Percentiles rank a stretch among this genome's conserved stretches.
phyloP scores from a whole-genome alignment of 2,797 vertebrate genomes.

The Macroramphosus scolopax region DNA sequence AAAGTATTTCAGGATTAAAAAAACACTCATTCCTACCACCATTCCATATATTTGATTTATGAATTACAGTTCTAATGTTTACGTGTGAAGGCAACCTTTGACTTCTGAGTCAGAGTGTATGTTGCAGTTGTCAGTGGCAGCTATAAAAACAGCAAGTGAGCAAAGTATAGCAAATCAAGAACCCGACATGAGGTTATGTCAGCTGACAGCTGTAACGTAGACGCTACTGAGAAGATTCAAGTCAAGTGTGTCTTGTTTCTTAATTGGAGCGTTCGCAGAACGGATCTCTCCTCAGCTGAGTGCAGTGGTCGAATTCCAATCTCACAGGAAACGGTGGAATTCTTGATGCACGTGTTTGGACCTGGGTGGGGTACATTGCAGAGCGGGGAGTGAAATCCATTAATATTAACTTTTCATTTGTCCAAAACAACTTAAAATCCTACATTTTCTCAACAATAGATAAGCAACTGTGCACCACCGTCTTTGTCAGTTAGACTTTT shows the following conservation, averaged over 20 bases:
- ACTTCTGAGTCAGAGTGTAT: too few species aligned
- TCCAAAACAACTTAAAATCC: too few species aligned
- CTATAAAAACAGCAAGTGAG: slow-evolving; percentile 54
- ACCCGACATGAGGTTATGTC: slow-evolving; percentile 55
- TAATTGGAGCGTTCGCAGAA: slow-evolving; percentile 14
- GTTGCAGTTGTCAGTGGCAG: slow-evolving; percentile 32
- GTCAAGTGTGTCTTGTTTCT: slow-evolving; percentile 21
- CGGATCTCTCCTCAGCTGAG: slow-evolving; percentile 26
- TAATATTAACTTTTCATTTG: too few species aligned
- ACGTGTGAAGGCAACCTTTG: too few species aligned
- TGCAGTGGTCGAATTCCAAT: slow-evolving; percentile 55
- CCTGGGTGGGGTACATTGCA: slow-evolving; percentile 54
- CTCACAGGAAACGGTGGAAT: slow-evolving; percentile 59
- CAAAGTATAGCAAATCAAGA: slow-evolving; percentile 58
- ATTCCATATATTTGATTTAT: too few species aligned
- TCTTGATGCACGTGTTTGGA: slow-evolving; percentile 54
- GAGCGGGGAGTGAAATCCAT: slow-evolving; percentile 45
- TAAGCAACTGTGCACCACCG: too few species aligned
- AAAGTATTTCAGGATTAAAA: too few species aligned
- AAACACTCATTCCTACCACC: too few species aligned
- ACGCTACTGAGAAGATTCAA: slow-evolving; percentile 13
- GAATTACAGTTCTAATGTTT: too few species aligned
- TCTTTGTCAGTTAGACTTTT: too few species aligned
- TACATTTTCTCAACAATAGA: too few species aligned
- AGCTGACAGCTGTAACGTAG: slow-evolving; percentile 45